Percentiles rank a stretch among this genome's conserved stretches.
These are phyloP conservation scores for Emydocephalus ijimae DNA, from an alignment of 2,113 vertebrate species.

Conservation along the genomic window DNA sequence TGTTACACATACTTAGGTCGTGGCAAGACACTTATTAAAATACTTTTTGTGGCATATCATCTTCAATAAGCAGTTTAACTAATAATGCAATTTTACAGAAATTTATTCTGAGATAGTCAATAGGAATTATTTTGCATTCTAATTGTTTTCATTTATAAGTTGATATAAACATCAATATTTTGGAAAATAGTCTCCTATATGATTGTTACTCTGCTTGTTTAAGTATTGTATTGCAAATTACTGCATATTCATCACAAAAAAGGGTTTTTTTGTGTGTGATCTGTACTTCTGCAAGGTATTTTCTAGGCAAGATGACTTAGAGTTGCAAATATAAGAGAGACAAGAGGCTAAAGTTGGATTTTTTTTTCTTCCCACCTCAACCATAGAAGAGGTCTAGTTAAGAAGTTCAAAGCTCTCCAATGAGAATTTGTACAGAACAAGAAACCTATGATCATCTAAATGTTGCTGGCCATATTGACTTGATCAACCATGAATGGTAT, in stretches of 20 bases:
- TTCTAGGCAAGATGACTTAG: neutral
- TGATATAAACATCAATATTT: neutral
- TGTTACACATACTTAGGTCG: neutral
- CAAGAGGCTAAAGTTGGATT: neutral
- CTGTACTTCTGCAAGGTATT: neutral
- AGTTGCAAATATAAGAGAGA: neutral
- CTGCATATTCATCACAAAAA: neutral
- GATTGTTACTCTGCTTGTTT: neutral
- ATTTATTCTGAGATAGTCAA: neutral
- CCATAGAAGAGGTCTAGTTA: neutral
- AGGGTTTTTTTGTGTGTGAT: neutral
- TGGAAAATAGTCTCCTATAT: neutral
- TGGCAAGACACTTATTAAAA: neutral
- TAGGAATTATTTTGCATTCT: neutral
- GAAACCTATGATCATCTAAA: neutral
- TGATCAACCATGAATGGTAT: neutral
- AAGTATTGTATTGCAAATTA: neutral
- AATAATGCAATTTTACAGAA: neutral
- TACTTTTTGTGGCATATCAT: neutral
- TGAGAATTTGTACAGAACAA: neutral
- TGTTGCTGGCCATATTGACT: too few species aligned
- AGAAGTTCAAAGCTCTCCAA: neutral
- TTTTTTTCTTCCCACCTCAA: neutral
- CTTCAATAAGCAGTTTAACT: neutral
- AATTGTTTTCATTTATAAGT: neutral